Evolutionary conservation across 2,113 vertebrate species (phyloP).

Genomic region (Callionymus lyra): DNA sequence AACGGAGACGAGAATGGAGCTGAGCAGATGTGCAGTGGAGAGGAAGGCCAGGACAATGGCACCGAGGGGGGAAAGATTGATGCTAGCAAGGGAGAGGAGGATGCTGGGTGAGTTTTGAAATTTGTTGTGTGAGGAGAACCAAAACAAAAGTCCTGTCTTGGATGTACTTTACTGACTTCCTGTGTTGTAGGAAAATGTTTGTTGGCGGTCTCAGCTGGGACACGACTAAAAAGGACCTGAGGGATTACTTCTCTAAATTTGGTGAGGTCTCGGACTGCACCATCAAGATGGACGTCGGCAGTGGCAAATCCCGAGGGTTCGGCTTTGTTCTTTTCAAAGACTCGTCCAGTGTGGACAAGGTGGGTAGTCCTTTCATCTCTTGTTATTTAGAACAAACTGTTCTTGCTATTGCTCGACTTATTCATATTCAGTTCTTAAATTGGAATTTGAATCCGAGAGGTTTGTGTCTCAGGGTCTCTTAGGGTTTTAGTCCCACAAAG

Average conservation of each 20-base stretch:
- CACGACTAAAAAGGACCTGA: slow-evolving; percentile 98
- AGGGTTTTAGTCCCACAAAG: too few relatives aligned
- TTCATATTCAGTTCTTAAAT: too few relatives aligned
- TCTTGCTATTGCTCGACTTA: too few relatives aligned
- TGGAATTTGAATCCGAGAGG: too few relatives aligned
- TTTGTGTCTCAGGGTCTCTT: too few relatives aligned
- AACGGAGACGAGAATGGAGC: slow-evolving; percentile 54
- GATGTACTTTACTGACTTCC: rapidly evolving
- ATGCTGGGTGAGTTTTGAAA: slow-evolving; percentile 72
- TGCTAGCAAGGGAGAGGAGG: slow-evolving; percentile 87
- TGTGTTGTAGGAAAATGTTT: slow-evolving; percentile 86
- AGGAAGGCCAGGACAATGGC: slow-evolving; percentile 24
- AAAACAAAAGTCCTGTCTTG: too few relatives aligned
- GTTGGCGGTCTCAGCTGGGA: slow-evolving; percentile 98
- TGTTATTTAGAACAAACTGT: too few relatives aligned
- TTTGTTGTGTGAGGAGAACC: too few relatives aligned
- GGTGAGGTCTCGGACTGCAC: slow-evolving; percentile 97
- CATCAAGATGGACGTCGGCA: slow-evolving; percentile 96
- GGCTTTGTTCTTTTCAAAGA: slow-evolving; percentile 98
- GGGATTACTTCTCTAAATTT: slow-evolving; percentile 96
- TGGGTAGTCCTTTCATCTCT: slow-evolving; percentile 35
- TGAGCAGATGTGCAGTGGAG: slow-evolving; percentile 29
- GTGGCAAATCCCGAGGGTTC: slow-evolving; percentile 91
- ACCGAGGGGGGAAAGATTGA: slow-evolving; percentile 77
- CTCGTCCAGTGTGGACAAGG: slow-evolving; percentile 85